Conservation (phyloP, 2,797 vertebrate genomes). For the Dipus sagitta region DNA sequence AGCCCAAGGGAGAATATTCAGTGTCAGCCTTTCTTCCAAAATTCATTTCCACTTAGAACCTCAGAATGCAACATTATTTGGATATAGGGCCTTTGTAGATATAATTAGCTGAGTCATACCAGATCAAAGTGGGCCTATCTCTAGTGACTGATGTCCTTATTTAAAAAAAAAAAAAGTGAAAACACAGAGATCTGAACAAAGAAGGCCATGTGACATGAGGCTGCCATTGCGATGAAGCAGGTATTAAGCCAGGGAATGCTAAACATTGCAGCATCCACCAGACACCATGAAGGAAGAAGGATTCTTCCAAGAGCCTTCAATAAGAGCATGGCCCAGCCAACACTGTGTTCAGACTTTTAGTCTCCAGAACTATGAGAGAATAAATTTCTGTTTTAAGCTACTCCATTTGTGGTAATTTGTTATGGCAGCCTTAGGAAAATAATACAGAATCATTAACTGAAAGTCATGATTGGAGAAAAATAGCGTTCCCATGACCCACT, state of each 20-base stretch:
- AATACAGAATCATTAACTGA: neutral
- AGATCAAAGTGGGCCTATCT: neutral
- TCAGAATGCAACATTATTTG: neutral
- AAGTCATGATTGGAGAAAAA: constrained; percentile 37
- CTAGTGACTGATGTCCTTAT: no score
- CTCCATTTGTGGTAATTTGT: neutral
- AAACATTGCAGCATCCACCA: neutral
- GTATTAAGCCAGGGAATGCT: neutral
- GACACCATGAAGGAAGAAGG: neutral
- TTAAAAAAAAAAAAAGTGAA: neutral
- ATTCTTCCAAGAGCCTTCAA: neutral
- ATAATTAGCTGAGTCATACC: neutral
- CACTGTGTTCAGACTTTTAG: constrained; percentile 17
- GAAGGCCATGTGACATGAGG: neutral
- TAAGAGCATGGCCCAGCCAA: neutral
- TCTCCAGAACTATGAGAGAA: neutral
- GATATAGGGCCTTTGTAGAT: neutral
- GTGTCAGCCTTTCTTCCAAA: neutral
- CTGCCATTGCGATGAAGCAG: rapidly evolving
- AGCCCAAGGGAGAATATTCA: neutral
- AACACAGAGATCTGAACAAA: neutral
- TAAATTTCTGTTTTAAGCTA: constrained; percentile 26
- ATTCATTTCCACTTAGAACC: neutral
- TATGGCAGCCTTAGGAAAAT: neutral
- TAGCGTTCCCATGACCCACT: neutral